These are phyloP conservation scores for Zygothrica quintamaculata DNA, from an alignment of 2,888 invertebrate species.

Conservation along the genomic window DNA sequence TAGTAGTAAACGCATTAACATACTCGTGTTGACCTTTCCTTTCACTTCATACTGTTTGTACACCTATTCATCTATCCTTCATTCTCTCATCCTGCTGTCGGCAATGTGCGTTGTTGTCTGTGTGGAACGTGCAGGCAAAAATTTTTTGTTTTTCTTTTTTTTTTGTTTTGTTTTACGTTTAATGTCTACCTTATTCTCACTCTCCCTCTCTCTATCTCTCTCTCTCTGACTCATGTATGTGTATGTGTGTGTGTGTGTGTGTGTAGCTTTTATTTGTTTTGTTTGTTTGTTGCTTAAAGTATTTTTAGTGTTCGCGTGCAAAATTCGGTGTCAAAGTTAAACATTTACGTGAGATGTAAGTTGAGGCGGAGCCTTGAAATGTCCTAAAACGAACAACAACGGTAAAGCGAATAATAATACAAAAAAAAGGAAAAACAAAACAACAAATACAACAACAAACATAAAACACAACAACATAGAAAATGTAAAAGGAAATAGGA, in stretches of 20 bases:
- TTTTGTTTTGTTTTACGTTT: conserved; percentile 10
- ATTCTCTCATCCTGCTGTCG: conserved; percentile 42
- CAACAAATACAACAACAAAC: conserved; percentile 23
- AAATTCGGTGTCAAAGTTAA: conserved; percentile 60
- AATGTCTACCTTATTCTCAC: conserved; percentile 2
- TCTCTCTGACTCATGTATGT: background rate
- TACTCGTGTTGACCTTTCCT: conserved; percentile 7
- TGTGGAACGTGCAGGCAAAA: conserved; percentile 34
- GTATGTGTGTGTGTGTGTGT: conserved; percentile 6
- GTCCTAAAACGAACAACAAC: conserved; percentile 52
- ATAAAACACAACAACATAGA: conserved; percentile 6
- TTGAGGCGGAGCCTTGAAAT: conserved; percentile 63
- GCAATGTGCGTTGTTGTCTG: conserved; percentile 52
- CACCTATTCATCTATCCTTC: conserved; percentile 6
- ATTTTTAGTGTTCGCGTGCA: conserved; percentile 71
- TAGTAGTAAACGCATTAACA: conserved; percentile 32
- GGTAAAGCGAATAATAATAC: conserved; percentile 28
- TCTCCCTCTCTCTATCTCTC: conserved; percentile 1
- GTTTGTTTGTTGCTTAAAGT: conserved; percentile 39
- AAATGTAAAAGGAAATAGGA: conserved; percentile 44
- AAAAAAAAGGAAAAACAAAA: conserved; percentile 17
- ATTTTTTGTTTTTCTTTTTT: conserved; percentile 36
- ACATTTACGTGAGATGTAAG: conserved; percentile 61
- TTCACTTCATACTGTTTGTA: too few relatives aligned
- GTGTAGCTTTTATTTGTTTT: conserved; percentile 27